A percentile compares a stretch with the other conserved stretches of the same genome.
These are phyloP conservation scores for Plagiodera versicolora DNA, from an alignment of 2,888 invertebrate genomes.

Conservation along the genomic window DNA sequence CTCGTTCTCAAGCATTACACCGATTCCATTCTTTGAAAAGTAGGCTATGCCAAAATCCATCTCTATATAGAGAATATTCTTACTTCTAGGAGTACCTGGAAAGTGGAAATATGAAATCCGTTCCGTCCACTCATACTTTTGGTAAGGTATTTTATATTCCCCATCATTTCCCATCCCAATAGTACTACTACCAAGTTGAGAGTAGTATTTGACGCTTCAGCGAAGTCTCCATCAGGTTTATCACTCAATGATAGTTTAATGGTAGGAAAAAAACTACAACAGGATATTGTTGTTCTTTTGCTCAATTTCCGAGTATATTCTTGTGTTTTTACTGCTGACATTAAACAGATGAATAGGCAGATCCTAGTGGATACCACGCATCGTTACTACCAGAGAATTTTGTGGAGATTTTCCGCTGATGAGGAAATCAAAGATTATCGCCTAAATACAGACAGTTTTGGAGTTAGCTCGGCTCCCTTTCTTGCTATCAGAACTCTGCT, in stretches of 20 bases:
- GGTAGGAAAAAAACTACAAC: background rate
- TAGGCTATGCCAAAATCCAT: background rate
- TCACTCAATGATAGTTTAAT: background rate
- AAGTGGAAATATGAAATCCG: background rate
- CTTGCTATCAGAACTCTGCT: too few species aligned
- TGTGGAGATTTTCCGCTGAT: too few species aligned
- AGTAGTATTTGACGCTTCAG: background rate
- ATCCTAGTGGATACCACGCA: too few species aligned
- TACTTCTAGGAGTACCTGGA: background rate
- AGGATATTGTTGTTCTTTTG: background rate
- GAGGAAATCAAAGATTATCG: too few species aligned
- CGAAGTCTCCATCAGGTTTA: background rate
- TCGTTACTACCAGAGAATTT: too few species aligned
- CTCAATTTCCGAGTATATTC: background rate
- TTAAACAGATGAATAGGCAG: too few species aligned
- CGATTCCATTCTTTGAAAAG: background rate
- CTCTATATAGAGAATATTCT: background rate
- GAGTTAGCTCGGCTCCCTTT: too few species aligned
- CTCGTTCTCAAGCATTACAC: background rate
- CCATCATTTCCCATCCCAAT: too few species aligned
- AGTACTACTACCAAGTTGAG: background rate
- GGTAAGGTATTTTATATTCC: background rate
- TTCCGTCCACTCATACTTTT: background rate
- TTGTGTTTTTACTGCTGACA: background rate
- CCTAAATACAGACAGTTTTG: too few species aligned